Base-by-base conservation (phyloP, 1,140 invertebrate genomes). In the Dufourea novaeangliae region DNA sequence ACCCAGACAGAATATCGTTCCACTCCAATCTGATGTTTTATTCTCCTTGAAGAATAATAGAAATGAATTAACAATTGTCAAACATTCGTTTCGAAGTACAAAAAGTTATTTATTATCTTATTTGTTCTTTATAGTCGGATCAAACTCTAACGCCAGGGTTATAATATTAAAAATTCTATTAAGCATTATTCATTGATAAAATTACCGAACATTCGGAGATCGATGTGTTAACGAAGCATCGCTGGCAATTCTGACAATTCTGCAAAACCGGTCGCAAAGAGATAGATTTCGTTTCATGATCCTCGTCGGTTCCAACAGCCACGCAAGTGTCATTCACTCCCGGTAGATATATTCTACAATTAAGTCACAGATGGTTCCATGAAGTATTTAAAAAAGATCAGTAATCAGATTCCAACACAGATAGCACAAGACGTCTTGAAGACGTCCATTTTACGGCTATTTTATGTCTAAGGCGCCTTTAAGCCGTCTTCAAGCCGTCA, bases 1-100 rank as follows among this genome's bases (percentile, higher is more conserved):
- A 17, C 92, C 92, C 41, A 93, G 92, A 88, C 95, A 96, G 44
- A 93, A 92, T 12, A 96, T 93, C 25, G 92, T 92, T 50, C 95
- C 95, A 80, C 91, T 93, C 95, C 94, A 95, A 25, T 78, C 57
- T 2, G 41, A 67, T 0, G 76, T 82, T 41, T 79, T 70, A 25
- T 82, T 84, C 61, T 50, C 20, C 78, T 84, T 62, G 46, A 56
- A 7, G 37, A n/a, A 0, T 0, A 39, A 25, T 20, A 39, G 0
- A 6, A 25, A 37, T 32, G 0, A 39, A 0, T 25, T 1, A 12
- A 14, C 12, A n/a, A n/a, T n/a, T n/a, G n/a, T n/a, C n/a, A n/a
- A n/a, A n/a, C n/a, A n/a, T n/a, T n/a, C n/a, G n/a, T n/a, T n/a
- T n/a, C n/a, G n/a, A n/a, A n/a, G n/a, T n/a, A n/a, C n/a, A n/a